Conservation (phyloP, 2,113 vertebrate genomes). For the Chlorocebus sabaeus region DNA sequence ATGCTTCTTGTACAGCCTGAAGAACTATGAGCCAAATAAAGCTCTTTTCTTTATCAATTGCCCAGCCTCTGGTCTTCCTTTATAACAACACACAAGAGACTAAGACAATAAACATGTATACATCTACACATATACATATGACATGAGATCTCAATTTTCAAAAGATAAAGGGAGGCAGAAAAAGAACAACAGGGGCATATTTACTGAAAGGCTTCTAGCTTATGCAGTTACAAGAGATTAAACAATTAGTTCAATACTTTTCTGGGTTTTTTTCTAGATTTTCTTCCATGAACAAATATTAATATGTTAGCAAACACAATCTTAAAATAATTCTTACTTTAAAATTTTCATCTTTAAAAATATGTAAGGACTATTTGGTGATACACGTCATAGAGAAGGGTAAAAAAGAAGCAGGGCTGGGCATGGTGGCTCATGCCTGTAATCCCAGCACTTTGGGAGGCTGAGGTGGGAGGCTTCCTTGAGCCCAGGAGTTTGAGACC, state of each 20-base stretch:
- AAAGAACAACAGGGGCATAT: not conserved
- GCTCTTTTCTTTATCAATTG: not conserved
- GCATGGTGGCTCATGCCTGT: too few species aligned
- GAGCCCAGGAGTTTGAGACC: too few species aligned
- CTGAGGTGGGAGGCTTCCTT: too few species aligned
- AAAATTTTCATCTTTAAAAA: not conserved
- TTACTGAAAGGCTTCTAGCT: not conserved
- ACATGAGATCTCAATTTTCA: not conserved
- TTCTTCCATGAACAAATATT: not conserved
- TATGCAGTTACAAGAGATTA: not conserved
- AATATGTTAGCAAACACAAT: not conserved
- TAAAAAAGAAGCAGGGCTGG: not conserved
- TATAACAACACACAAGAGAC: not conserved
- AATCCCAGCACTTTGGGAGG: too few species aligned
- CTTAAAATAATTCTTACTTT: not conserved
- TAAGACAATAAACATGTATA: not conserved
- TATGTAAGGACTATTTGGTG: not conserved
- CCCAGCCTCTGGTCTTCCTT: not conserved
- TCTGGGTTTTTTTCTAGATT: not conserved
- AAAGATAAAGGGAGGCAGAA: not conserved
- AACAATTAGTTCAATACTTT: conserved; percentile 17
- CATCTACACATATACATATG: not conserved
- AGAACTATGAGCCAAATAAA: not conserved
- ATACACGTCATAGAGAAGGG: not conserved
- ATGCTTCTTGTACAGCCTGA: not conserved